Conservation (phyloP, 1,140 invertebrate species). For the Drosophila quadrilineata region DNA sequence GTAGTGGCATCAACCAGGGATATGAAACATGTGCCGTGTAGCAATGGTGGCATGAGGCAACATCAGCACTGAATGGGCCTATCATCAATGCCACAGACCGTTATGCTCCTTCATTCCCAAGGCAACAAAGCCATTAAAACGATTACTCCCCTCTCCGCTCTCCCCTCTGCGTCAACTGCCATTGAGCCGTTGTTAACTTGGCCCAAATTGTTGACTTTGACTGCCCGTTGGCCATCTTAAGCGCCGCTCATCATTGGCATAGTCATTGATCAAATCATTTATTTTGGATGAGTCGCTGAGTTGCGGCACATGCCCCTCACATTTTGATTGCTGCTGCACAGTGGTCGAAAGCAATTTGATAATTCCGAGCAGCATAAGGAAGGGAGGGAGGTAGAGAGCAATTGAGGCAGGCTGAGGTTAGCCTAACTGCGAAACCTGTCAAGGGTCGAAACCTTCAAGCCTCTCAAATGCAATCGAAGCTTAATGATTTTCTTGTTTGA, state of each 20-base stretch:
- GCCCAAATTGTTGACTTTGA: neutral
- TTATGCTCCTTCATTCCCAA: conserved; percentile 38
- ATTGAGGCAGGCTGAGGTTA: too few relatives aligned
- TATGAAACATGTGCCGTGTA: too few relatives aligned
- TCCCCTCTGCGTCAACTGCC: neutral
- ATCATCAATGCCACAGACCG: conserved; percentile 32
- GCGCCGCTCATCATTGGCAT: conserved; percentile 48
- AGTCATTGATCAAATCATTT: conserved; percentile 69
- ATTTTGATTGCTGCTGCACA: conserved; percentile 44
- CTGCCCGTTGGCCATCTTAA: too few relatives aligned
- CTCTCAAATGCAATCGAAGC: neutral
- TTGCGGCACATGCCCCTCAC: conserved; percentile 4
- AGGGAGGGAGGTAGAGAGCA: too few relatives aligned
- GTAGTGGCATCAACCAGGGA: too few relatives aligned
- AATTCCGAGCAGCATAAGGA: too few relatives aligned
- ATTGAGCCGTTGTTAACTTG: neutral
- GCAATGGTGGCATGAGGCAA: too few relatives aligned
- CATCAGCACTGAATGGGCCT: conserved; percentile 13
- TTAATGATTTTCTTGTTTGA: neutral
- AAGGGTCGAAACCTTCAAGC: neutral
- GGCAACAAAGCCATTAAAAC: conserved; percentile 68
- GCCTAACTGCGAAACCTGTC: too few relatives aligned
- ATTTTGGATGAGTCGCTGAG: conserved; percentile 43
- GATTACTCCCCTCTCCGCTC: conserved; percentile 30
- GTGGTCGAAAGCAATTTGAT: neutral